A percentile compares a stretch with the other conserved stretches of the same genome.
Conservation (phyloP, 2,888 invertebrate genomes). For the Elmis aenea region DNA sequence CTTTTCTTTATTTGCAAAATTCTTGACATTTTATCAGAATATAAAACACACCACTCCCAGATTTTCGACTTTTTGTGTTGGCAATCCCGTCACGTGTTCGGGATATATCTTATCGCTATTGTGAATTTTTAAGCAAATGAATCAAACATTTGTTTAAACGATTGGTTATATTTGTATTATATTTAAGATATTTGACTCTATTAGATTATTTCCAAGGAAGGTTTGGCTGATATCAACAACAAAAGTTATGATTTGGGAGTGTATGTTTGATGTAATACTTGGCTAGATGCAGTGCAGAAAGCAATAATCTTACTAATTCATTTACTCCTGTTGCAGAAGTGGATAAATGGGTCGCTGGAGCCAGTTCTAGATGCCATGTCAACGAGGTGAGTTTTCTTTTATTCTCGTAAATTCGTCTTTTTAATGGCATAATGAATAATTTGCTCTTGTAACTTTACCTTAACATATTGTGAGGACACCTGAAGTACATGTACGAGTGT, state of each 20-base stretch:
- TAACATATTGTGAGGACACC: no score
- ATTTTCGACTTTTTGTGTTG: slow-evolving; percentile 4
- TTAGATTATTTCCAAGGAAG: no score
- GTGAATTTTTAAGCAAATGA: slow-evolving; percentile 10
- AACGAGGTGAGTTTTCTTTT: slow-evolving; percentile 36
- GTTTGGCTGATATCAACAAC: neutral
- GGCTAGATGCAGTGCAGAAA: no score
- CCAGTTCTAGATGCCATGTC: slow-evolving; percentile 36
- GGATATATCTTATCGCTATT: slow-evolving; percentile 2
- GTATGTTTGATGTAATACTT: no score
- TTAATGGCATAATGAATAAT: no score
- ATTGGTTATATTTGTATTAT: slow-evolving; percentile 4
- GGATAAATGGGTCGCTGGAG: slow-evolving; percentile 25
- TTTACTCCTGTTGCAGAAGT: slow-evolving; percentile 33
- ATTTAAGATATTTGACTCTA: no score
- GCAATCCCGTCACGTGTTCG: neutral
- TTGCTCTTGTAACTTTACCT: no score
- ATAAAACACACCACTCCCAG: slow-evolving; percentile 12
- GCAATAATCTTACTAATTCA: neutral
- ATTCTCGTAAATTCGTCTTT: no score
- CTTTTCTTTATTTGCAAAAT: slow-evolving; percentile 11
- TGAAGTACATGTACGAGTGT: no score
- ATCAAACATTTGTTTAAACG: slow-evolving; percentile 19
- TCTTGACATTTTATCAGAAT: slow-evolving; percentile 15
- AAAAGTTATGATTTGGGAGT: slow-evolving; percentile 1